Conservation (phyloP, 2,888 invertebrate genomes). For the Leptogaster cylindrica region DNA sequence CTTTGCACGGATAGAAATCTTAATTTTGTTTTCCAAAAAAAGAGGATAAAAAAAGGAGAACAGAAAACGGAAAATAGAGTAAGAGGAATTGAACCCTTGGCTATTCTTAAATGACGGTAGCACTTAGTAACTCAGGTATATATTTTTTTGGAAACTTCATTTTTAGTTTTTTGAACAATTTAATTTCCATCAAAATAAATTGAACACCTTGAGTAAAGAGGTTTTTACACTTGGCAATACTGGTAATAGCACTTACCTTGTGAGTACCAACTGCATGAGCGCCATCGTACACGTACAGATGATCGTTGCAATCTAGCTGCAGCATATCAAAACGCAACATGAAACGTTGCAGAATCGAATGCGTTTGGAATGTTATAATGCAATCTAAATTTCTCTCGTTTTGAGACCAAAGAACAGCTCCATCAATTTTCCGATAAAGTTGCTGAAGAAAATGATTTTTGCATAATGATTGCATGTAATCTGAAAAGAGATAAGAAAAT, state of each 20-base stretch:
- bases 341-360: constrained; percentile 90
- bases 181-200: constrained; percentile 10
- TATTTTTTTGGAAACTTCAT: no score
- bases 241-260: constrained; percentile 70
- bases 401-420: constrained; percentile 87
- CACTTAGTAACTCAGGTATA: no score
- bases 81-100: no score
- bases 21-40: no score
- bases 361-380: constrained; percentile 92
- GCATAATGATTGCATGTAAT: constrained; percentile 88
- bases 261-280: constrained; percentile 87
- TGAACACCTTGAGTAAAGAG: background rate
- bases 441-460: constrained; percentile 89
- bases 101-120: background rate
- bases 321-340: constrained; percentile 92
- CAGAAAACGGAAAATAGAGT: no score
- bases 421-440: constrained; percentile 88
- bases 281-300: constrained; percentile 90
- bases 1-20: no score
- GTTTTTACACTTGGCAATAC: background rate
- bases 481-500: constrained; percentile 65
- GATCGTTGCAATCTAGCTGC: constrained; percentile 93
- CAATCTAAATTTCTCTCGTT: constrained; percentile 91
- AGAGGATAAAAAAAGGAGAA: no score
- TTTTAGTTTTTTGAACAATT: constrained; percentile 2